Percentiles rank a stretch among this genome's conserved stretches.
These are phyloP conservation scores for Cherax quadricarinatus DNA, from an alignment of 1,140 invertebrate species.

Conservation along the genomic window DNA sequence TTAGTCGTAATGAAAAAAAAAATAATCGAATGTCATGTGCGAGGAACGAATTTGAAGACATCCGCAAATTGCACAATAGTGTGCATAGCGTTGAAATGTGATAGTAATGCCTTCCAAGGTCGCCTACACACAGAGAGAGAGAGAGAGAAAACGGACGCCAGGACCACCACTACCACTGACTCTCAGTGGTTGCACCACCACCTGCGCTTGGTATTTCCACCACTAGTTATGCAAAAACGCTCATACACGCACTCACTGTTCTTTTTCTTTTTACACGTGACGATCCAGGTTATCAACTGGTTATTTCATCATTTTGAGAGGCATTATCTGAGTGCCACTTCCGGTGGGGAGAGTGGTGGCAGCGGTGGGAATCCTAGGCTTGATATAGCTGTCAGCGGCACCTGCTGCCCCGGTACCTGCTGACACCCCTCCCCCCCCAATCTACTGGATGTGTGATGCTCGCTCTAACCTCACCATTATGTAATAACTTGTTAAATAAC, in stretches of 20 bases:
- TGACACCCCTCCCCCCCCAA: too few relatives aligned
- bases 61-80: not conserved
- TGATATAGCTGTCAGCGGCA: too few relatives aligned
- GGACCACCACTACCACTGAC: too few relatives aligned
- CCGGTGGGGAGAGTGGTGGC: not conserved
- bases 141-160: slow-evolving; percentile 19
- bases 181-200: not conserved
- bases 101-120: slow-evolving; percentile 26
- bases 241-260: not conserved
- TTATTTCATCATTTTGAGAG: not conserved
- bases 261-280: not conserved
- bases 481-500: too few relatives aligned
- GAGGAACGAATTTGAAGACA: not conserved
- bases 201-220: not conserved
- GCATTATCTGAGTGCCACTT: not conserved
- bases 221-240: not conserved
- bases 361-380: too few relatives aligned
- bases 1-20: too few relatives aligned
- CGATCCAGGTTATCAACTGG: slow-evolving; percentile 1
- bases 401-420: too few relatives aligned
- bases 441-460: too few relatives aligned
- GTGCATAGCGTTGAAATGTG: slow-evolving; percentile 6
- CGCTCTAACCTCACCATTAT: too few relatives aligned
- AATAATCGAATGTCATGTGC: too few relatives aligned
- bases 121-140: slow-evolving; percentile 4